Evolutionary conservation across 2,797 vertebrate species (phyloP).

Genomic region (Microchirus variegatus): DNA sequence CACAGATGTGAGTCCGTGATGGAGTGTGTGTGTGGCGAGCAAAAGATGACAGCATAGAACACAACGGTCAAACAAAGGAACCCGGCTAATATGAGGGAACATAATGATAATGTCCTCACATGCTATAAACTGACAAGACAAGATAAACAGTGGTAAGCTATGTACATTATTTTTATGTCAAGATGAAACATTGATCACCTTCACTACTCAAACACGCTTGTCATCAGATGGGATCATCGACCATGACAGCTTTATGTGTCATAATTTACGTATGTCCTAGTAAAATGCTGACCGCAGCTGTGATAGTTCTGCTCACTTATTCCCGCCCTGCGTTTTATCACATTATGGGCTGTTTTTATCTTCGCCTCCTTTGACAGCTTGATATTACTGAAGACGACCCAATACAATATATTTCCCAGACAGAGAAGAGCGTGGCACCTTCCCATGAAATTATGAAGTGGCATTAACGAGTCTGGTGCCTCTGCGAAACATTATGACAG

Average conservation of each 20-base stretch:
- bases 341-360: conserved; percentile 38
- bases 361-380: conserved; percentile 57
- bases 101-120: conserved; percentile 17
- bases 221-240: neutral
- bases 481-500: conserved; percentile 34
- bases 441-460: conserved; percentile 50
- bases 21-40: conserved; percentile 7
- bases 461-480: conserved; percentile 19
- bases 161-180: conserved; percentile 6
- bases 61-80: conserved; percentile 29
- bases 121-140: conserved; percentile 29
- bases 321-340: conserved; percentile 42
- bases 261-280: conserved; percentile 43
- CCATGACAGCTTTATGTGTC: conserved; percentile 48
- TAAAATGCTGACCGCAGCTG: conserved; percentile 42
- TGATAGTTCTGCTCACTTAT: conserved; percentile 13
- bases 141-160: conserved; percentile 25
- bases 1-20: conserved; percentile 1
- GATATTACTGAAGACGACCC: conserved; percentile 32
- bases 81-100: neutral
- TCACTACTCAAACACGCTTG: conserved; percentile 17
- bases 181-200: conserved; percentile 40
- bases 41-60: conserved; percentile 33
- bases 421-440: conserved; percentile 26
- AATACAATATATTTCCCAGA: conserved; percentile 56